These are phyloP conservation scores for Lasioglossum marginatum DNA, from an alignment of 2,888 invertebrate genomes.

Conservation along the genomic window DNA sequence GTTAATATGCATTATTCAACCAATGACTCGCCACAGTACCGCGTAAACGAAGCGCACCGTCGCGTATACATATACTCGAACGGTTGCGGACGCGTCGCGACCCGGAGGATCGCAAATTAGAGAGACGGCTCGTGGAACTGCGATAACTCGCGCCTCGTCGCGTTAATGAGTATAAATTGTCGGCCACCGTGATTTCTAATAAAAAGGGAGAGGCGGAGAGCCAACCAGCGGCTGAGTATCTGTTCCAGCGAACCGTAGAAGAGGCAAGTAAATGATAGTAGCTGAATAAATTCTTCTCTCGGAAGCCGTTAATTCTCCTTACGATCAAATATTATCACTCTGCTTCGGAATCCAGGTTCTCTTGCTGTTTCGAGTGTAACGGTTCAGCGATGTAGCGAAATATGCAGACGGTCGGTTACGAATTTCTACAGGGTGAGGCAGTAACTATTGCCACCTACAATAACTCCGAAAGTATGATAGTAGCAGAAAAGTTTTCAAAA, in stretches of 20 bases:
- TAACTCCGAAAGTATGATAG: no score
- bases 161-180: slow-evolving; percentile 25
- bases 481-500: no score
- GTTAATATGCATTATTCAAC: slow-evolving; percentile 68
- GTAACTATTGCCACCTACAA: no score
- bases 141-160: neutral
- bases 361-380: no score
- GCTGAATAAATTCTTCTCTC: neutral
- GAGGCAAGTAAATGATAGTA: neutral
- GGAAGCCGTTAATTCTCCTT: neutral
- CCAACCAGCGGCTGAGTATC: neutral
- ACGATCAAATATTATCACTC: neutral
- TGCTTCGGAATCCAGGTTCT: neutral
- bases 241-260: neutral
- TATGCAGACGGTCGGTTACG: no score
- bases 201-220: neutral
- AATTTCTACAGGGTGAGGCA: no score
- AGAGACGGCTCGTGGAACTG: neutral
- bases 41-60: slow-evolving; percentile 40
- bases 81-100: neutral
- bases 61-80: neutral
- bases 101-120: slow-evolving; percentile 9
- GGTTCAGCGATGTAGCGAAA: no score
- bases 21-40: slow-evolving; percentile 55
- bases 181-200: neutral